These are phyloP conservation scores for Panagrolaimus sp. DNA, from an alignment of 1,140 invertebrate genomes.

Conservation along the genomic window DNA sequence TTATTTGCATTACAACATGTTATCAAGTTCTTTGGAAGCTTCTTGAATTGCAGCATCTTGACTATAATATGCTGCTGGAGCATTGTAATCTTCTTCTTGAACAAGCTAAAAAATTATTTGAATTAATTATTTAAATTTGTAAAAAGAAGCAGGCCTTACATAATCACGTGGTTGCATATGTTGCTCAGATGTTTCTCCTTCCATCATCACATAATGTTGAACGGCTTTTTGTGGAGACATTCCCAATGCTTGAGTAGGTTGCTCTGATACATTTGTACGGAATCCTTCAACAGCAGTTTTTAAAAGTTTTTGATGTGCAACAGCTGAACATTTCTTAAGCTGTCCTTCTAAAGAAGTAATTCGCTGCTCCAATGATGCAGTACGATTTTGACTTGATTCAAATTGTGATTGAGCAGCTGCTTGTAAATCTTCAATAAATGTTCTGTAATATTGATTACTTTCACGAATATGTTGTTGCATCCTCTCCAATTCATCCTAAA, in stretches of 20 bases:
- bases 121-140: not conserved
- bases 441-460: not conserved
- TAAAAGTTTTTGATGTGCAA: slow-evolving; percentile 5
- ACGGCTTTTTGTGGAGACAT: not conserved
- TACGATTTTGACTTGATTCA: not conserved
- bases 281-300: not conserved
- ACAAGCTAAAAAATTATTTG: slow-evolving; percentile 12
- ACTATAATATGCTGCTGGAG: not conserved
- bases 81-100: slow-evolving; percentile 1
- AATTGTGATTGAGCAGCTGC: not conserved
- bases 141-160: slow-evolving; percentile 3
- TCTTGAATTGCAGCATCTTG: slow-evolving; percentile 12
- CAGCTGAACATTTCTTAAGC: not conserved
- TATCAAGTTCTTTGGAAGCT: slow-evolving; percentile 15
- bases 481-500: not conserved
- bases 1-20: not conserved
- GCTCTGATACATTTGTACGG: not conserved
- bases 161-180: not conserved
- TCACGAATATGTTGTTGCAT: slow-evolving; percentile 12
- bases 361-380: not conserved
- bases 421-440: slow-evolving; percentile 8
- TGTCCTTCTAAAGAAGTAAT: not conserved
- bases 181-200: not conserved
- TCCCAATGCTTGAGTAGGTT: not conserved
- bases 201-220: not conserved